phyloP scores from a whole-genome alignment of 2,888 invertebrate species.

The Ceraclea dissimilis region DNA sequence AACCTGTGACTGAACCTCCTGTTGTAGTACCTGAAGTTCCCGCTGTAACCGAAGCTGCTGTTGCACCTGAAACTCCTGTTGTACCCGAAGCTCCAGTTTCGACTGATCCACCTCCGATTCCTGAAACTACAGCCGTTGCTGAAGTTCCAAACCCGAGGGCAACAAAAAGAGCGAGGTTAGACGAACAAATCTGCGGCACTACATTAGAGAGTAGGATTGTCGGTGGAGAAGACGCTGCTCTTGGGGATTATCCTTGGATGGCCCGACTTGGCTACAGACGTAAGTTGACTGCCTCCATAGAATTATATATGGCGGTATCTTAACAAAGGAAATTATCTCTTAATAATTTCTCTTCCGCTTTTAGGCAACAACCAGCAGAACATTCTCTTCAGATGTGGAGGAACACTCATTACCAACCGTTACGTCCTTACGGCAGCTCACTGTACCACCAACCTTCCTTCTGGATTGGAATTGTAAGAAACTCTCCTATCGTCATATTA shows the following conservation, averaged over 20 bases:
- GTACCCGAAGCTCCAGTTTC: not conserved
- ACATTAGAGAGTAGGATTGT: constrained; percentile 52
- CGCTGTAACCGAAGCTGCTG: not conserved
- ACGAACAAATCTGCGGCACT: constrained; percentile 41
- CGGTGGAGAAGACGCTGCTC: constrained; percentile 50
- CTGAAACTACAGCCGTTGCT: constrained; percentile 4
- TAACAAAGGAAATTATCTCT: not conserved
- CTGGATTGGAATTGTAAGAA: constrained; percentile 28
- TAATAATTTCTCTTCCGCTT: not conserved
- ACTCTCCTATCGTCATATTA: not conserved
- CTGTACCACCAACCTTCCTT: constrained; percentile 28
- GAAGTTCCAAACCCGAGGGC: constrained; percentile 7
- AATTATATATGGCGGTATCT: too few species aligned
- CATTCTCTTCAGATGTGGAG: constrained; percentile 28
- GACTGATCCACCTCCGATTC: not conserved
- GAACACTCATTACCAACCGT: constrained; percentile 27
- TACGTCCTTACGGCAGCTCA: constrained; percentile 30
- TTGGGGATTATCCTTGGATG: constrained; percentile 60
- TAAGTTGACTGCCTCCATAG: too few species aligned
- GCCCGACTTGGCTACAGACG: constrained; percentile 46
- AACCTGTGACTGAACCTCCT: not conserved
- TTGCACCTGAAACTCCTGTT: not conserved
- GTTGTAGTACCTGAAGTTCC: not conserved
- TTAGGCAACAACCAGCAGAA: constrained; percentile 16
- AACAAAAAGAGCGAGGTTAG: constrained; percentile 10